Evolutionary conservation across 2,113 vertebrate genomes (phyloP), one percentile per base, ranked within the genome.

Genomic region (Cardinalis cardinalis): DNA sequence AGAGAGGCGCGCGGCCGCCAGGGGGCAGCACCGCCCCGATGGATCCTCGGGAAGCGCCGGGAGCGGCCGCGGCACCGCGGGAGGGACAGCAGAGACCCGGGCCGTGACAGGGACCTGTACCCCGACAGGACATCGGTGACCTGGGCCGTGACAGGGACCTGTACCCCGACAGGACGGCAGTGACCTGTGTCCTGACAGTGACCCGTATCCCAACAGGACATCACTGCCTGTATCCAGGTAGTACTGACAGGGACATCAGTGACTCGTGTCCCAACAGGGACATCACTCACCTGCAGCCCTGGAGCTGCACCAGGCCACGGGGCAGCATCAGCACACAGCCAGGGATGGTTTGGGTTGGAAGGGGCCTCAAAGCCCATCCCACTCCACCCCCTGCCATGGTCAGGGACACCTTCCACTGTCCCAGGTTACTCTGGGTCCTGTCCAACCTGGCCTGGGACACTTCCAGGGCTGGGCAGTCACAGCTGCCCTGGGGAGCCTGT

Each of bases 21-120:
- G 97, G 85, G 96, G 95, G 96, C 96, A 96, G 93, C 92, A 88
- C 88, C 87, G 75, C 40, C 92, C 76, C 70, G 49, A 6, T 3
- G 58, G 49, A 84, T 12, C 29, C 43, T 13, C 23, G 41, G 59
- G 49, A 38, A n/a, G 49, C 4, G 41, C 31, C 51, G 59, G 68
- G 41, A 32, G 14, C 12, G 75, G 26, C 10, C 10, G 28, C 7
- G 32, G 41, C 29, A 23, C 15, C 29, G 0, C 4, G 9, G 5
- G 12, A 56, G 20, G 51, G 34, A 32, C 49, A 17, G 8, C 36
- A 1, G 48, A 2, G 18, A 49, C 4, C 34, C 2, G 29, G 5
- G 3, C 13, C 8, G 6, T 6, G 58, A 29, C 18, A 60, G 58
- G 31, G 29, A 25, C 15, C 41, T 25, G 21, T 32, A 3, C 16